Base-by-base conservation (phyloP, 2,797 vertebrate species). In the Argyrosomus regius region DNA sequence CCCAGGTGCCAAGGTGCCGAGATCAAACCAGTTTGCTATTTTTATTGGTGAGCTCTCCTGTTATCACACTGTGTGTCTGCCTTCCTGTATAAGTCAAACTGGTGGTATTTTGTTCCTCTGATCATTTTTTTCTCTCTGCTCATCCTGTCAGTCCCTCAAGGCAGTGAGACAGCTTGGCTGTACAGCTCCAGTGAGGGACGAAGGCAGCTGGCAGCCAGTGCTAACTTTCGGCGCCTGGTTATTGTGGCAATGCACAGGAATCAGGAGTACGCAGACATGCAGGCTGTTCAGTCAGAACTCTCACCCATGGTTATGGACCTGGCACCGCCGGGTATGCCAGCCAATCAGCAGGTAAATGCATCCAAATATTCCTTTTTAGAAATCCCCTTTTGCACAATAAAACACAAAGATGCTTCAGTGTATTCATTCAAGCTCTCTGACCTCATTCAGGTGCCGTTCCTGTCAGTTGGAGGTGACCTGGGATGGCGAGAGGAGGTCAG, bases 221-320 rank as follows among this genome's bases (percentile, higher is more conserved):
- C 97, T 0, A 97, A 97, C 78, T 99, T 97, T 50, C 83, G 94
- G 13, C 96, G 97, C 31, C 88, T 99, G 82, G 86, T 99, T 54
- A 91, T 97, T 0, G 97, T 96, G 90, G 94, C 96, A 3, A 95
- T 99, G 94, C 98, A 99, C 93, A 94, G 98, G 84, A 97, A 97
- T 75, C 98, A 99, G 90, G 94, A 90, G 70, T 99, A 98, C 22
- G 91, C 95, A 48, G 93, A 96, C 90, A 98, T 99, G 97, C 96
- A 95, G 3, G 86, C 95, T n/a, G 97, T 99, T 88, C 98, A 99
- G 91, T 91, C 95, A 0, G 98, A 99, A 87, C 95, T 99, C 7
- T 99, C 98, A 0, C 94, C 95, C 14, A 95, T 98, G 91, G 97
- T 99, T 86, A 97, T 99, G 97, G 97, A 99, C 77, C 92, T 99